These are phyloP conservation scores for Conops quadrifasciatus DNA, from an alignment of 2,888 invertebrate species.

Conservation along the genomic window DNA sequence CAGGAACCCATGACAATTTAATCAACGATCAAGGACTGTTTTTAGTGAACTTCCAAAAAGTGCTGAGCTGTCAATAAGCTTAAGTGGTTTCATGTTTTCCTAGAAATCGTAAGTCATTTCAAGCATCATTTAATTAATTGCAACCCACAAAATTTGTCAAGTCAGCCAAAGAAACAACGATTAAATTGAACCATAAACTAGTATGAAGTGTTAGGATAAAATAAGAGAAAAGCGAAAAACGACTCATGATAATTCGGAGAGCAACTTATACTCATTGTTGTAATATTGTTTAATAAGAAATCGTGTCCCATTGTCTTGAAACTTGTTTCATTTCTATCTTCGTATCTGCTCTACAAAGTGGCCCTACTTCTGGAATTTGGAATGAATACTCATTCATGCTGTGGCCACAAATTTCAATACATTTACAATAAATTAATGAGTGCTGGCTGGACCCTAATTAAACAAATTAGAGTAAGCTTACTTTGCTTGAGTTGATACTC, in stretches of 20 bases:
- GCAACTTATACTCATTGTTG: not conserved
- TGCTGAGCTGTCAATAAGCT: not conserved
- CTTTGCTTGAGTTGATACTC: slow-evolving; percentile 11
- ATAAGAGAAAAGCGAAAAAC: not conserved
- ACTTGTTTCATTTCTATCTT: too few species aligned
- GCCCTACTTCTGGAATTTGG: too few species aligned
- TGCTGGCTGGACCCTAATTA: slow-evolving; percentile 3
- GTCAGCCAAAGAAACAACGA: not conserved
- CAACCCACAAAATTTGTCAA: not conserved
- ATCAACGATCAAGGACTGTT: not conserved
- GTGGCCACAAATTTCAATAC: not conserved
- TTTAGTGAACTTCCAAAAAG: not conserved
- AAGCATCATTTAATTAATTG: not conserved
- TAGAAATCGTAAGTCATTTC: not conserved
- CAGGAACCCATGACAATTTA: not conserved
- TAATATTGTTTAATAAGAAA: too few species aligned
- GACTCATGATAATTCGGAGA: not conserved
- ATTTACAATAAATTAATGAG: slow-evolving; percentile 1
- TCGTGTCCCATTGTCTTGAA: too few species aligned
- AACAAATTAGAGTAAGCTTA: slow-evolving; percentile 12
- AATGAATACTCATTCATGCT: too few species aligned
- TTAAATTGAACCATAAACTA: not conserved
- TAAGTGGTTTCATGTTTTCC: not conserved
- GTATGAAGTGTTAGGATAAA: not conserved
- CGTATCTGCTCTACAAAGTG: too few species aligned